These are phyloP conservation scores for Sebastes vulpes DNA, from an alignment of 2,797 vertebrate genomes.

Conservation along the genomic window DNA sequence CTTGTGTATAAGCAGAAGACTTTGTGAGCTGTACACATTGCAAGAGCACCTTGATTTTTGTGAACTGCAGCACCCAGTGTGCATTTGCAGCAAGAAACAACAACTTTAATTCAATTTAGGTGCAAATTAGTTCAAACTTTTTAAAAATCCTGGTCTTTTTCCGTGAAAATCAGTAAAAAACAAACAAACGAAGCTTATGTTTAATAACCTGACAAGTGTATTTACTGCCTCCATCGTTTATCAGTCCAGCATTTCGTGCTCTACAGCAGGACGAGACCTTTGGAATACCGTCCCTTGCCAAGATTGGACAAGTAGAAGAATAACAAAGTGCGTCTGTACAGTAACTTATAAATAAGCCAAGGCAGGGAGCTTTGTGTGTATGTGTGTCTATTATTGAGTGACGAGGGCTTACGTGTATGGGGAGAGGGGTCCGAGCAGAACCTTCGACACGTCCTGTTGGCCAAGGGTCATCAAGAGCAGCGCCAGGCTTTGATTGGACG, in stretches of 20 bases:
- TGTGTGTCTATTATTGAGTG: background rate
- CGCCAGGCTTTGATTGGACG: slow-evolving; percentile 95
- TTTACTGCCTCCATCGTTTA: slow-evolving; percentile 23
- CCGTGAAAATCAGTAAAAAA: background rate
- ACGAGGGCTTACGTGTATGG: slow-evolving; percentile 89
- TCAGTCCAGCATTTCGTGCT: slow-evolving; percentile 14
- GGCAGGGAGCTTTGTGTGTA: background rate
- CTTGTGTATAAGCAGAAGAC: background rate
- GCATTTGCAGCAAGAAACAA: background rate
- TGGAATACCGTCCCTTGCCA: slow-evolving; percentile 36
- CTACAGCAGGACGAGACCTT: slow-evolving; percentile 35
- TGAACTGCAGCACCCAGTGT: background rate
- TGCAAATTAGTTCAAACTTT: background rate
- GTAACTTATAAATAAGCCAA: slow-evolving; percentile 30
- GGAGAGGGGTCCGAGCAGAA: slow-evolving; percentile 94
- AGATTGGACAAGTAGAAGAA: slow-evolving; percentile 32
- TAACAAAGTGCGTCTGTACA: slow-evolving; percentile 53
- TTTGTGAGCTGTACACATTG: too few relatives aligned
- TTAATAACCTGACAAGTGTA: background rate
- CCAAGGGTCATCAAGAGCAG: slow-evolving; percentile 97
- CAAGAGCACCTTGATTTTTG: background rate
- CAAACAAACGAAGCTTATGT: background rate
- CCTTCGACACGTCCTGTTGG: slow-evolving; percentile 97
- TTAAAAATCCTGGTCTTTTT: background rate
- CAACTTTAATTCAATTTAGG: background rate